Percentiles rank a stretch among this genome's conserved stretches.
Conservation (phyloP, 2,888 invertebrate genomes). For the Tribolium freemani region DNA sequence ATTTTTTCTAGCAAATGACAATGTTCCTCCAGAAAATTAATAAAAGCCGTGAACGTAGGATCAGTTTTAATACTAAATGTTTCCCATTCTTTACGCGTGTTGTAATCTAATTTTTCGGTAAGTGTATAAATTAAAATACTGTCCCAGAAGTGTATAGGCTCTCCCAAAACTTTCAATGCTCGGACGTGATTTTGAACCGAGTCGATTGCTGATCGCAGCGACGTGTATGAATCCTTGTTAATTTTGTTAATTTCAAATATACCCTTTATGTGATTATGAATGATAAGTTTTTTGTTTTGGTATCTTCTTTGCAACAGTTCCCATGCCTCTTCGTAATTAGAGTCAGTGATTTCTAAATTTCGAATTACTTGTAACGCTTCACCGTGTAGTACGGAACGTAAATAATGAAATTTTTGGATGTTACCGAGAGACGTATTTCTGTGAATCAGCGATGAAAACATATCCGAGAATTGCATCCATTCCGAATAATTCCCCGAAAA, state of each 20-base stretch:
- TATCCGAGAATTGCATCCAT: background rate
- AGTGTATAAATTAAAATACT: background rate
- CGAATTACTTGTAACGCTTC: background rate
- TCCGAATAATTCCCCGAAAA: background rate
- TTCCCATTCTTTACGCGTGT: background rate
- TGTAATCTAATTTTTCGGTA: background rate
- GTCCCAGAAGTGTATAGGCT: background rate
- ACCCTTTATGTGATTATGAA: background rate
- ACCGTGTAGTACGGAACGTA: background rate
- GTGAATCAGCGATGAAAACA: background rate
- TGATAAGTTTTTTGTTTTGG: background rate
- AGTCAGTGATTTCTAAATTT: background rate
- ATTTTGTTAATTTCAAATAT: no score
- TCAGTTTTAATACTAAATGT: background rate
- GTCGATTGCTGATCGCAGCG: background rate
- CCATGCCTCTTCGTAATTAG: background rate
- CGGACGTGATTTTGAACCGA: background rate
- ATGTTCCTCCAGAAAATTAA: background rate
- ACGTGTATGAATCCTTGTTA: no score
- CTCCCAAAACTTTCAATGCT: background rate
- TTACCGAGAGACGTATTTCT: background rate
- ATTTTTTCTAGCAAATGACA: constrained; percentile 1
- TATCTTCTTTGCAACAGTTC: background rate
- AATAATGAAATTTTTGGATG: background rate
- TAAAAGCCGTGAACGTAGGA: background rate